phyloP scores from a whole-genome alignment of 2,888 invertebrate species.

The Baronia brevicornis region DNA sequence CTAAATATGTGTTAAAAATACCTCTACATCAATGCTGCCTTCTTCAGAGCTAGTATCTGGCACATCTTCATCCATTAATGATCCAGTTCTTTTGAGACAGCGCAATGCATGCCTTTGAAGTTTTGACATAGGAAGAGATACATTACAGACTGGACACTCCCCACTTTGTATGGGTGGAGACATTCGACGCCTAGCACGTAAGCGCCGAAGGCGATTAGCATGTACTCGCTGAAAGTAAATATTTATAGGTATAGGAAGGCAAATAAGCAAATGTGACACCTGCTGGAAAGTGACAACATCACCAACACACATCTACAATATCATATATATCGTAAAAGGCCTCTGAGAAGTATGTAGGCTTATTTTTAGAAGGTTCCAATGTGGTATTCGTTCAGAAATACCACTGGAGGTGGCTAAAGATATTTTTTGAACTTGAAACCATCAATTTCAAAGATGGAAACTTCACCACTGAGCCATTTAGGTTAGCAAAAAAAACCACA shows the following conservation, averaged over 20 bases:
- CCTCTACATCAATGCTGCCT: constrained; percentile 89
- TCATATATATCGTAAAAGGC: too few relatives aligned
- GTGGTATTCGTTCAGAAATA: too few relatives aligned
- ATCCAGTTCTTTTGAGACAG: constrained; percentile 62
- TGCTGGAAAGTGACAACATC: too few relatives aligned
- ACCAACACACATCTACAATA: too few relatives aligned
- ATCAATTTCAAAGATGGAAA: not conserved
- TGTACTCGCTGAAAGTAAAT: constrained; percentile 47
- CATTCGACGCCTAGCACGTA: constrained; percentile 42
- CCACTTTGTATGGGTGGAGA: constrained; percentile 65
- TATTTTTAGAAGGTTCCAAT: too few relatives aligned
- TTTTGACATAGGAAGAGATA: constrained; percentile 76
- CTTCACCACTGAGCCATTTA: too few relatives aligned
- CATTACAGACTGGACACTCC: constrained; percentile 89
- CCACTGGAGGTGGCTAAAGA: too few relatives aligned
- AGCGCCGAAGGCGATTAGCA: constrained; percentile 49
- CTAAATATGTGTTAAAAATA: constrained; percentile 32
- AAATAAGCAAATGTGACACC: not conserved
- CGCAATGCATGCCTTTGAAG: constrained; percentile 84
- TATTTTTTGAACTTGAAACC: too few relatives aligned
- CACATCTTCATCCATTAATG: constrained; percentile 73
- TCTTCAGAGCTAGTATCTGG: constrained; percentile 77
- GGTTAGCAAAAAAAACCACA: too few relatives aligned
- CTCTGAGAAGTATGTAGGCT: too few relatives aligned
- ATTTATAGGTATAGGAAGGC: constrained; percentile 1